Conservation (phyloP, 2,888 invertebrate species). For the Apoderus coryli region DNA sequence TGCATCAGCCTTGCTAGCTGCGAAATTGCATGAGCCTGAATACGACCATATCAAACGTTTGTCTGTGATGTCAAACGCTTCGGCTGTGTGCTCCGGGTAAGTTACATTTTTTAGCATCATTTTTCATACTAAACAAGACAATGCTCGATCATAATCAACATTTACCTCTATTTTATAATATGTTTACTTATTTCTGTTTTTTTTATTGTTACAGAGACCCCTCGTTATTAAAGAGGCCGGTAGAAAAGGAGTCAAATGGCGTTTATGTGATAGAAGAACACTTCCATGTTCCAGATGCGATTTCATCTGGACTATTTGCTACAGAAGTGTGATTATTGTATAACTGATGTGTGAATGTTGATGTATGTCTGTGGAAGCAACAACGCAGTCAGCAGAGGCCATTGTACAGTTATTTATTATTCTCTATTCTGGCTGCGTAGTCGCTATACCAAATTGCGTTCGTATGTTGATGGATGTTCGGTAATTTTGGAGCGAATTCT, state of each 20-base stretch:
- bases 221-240: slow-evolving; percentile 53
- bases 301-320: slow-evolving; percentile 44
- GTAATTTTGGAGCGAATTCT: slow-evolving; percentile 19
- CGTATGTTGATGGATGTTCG: slow-evolving; percentile 23
- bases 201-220: slow-evolving; percentile 43
- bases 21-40: slow-evolving; percentile 38
- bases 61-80: slow-evolving; percentile 34
- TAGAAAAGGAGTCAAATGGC: slow-evolving; percentile 40
- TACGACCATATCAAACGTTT: slow-evolving; percentile 33
- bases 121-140: neutral
- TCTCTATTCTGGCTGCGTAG: slow-evolving; percentile 19
- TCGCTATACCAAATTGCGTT: slow-evolving; percentile 24
- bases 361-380: slow-evolving; percentile 18
- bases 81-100: slow-evolving; percentile 32
- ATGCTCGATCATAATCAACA: neutral
- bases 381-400: slow-evolving; percentile 19
- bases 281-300: slow-evolving; percentile 47
- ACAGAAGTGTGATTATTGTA: slow-evolving; percentile 51
- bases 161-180: slow-evolving; percentile 7
- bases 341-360: slow-evolving; percentile 11
- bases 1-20: slow-evolving; percentile 34
- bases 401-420: slow-evolving; percentile 31
- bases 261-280: slow-evolving; percentile 67
- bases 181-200: no score
- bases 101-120: slow-evolving; percentile 12